Percentiles rank a stretch among this genome's conserved stretches.
Evolutionary conservation across 2,113 vertebrate genomes (phyloP).

Genomic region (Scolopax mira): DNA sequence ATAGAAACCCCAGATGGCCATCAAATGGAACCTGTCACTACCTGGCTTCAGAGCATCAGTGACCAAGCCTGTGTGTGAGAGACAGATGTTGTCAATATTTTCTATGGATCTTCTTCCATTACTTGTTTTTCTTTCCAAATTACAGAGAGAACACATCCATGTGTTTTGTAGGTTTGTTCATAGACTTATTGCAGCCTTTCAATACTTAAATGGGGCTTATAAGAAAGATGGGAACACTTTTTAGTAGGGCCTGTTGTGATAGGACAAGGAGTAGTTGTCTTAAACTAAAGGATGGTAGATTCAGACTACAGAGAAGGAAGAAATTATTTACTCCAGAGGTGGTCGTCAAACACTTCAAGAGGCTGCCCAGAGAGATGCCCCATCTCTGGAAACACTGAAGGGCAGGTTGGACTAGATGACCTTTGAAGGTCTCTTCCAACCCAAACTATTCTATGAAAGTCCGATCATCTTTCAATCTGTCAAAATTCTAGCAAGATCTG

Average conservation of each 20-base stretch:
- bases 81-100: neutral
- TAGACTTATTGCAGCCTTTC: too few relatives aligned
- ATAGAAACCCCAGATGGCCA: neutral
- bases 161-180: neutral
- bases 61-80: neutral
- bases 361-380: neutral
- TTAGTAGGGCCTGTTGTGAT: neutral
- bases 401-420: neutral
- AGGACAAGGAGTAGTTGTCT: neutral
- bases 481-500: neutral
- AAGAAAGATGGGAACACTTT: neutral
- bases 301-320: neutral
- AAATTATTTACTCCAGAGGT: neutral
- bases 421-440: neutral
- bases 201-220: neutral
- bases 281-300: neutral
- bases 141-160: neutral
- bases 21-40: neutral
- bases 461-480: neutral
- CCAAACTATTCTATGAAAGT: neutral
- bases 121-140: neutral
- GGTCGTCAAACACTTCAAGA: neutral
- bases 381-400: neutral
- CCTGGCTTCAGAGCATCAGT: neutral
- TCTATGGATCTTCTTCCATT: neutral